phyloP scores from a whole-genome alignment of 2,113 vertebrate species.

The Nothoprocta pentlandii region DNA sequence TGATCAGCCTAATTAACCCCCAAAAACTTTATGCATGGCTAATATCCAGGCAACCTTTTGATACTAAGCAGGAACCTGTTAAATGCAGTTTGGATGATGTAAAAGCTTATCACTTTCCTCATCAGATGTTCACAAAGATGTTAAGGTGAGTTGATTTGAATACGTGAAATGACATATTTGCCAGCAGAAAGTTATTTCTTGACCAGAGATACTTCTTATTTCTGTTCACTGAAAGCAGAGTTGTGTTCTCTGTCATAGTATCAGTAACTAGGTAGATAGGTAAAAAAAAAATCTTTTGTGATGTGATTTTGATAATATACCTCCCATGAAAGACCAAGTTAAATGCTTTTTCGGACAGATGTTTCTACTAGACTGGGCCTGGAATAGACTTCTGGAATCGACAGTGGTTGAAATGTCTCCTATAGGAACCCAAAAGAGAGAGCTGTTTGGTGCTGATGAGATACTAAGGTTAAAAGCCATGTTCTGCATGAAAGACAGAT shows the following conservation, averaged over 20 bases:
- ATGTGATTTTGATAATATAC: neutral
- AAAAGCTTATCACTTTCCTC: conserved; percentile 33
- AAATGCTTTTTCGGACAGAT: neutral
- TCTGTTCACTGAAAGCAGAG: neutral
- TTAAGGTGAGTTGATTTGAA: neutral
- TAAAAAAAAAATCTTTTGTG: neutral
- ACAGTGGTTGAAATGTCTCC: neutral
- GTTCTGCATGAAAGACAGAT: neutral
- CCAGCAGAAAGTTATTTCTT: conserved; percentile 14
- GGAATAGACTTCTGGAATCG: neutral
- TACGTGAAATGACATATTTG: conserved; percentile 25
- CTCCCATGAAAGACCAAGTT: neutral
- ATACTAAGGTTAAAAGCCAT: neutral
- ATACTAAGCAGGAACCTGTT: conserved; percentile 37
- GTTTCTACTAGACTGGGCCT: neutral
- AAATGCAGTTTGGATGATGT: conserved; percentile 34
- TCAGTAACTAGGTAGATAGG: neutral
- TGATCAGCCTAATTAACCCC: conserved; percentile 70
- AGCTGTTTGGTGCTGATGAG: neutral
- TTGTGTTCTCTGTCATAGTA: neutral
- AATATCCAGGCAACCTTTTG: conserved; percentile 52
- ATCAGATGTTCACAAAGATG: conserved; percentile 13
- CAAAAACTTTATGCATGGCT: conserved; percentile 49
- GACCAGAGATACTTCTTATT: neutral
- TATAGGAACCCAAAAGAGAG: neutral